Evolutionary conservation across 1,140 invertebrate genomes (phyloP).

Genomic region (Bombus fervidus): DNA sequence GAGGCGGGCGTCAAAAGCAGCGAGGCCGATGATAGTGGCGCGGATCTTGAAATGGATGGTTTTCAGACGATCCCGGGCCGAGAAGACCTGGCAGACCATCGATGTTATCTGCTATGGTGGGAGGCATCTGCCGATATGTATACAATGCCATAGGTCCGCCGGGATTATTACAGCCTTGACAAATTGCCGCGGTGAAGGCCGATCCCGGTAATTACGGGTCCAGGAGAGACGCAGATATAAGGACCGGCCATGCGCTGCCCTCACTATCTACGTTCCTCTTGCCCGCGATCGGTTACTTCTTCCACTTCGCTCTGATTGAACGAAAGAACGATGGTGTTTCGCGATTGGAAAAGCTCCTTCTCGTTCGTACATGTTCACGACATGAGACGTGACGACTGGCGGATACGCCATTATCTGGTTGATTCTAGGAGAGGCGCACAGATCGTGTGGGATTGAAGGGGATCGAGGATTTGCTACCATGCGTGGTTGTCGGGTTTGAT

Average conservation of each 20-base stretch:
- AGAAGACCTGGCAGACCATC: slow-evolving; percentile 57
- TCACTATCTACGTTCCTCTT: neutral
- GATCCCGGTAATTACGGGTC: slow-evolving; percentile 80
- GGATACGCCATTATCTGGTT: neutral
- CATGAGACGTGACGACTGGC: slow-evolving; percentile 22
- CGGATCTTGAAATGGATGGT: slow-evolving; percentile 73
- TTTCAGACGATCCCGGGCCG: slow-evolving; percentile 62
- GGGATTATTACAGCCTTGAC: slow-evolving; percentile 82
- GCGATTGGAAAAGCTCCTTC: slow-evolving; percentile 54
- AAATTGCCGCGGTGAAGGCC: slow-evolving; percentile 82
- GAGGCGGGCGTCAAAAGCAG: slow-evolving; percentile 74
- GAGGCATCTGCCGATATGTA: slow-evolving; percentile 77
- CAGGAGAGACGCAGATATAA: slow-evolving; percentile 65
- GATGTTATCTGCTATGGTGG: slow-evolving; percentile 75
- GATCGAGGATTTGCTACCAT: slow-evolving; percentile 18
- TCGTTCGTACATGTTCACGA: slow-evolving; percentile 27
- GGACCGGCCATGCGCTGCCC: slow-evolving; percentile 32
- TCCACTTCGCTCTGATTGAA: slow-evolving; percentile 41
- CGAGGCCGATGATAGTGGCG: slow-evolving; percentile 68
- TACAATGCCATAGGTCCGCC: slow-evolving; percentile 78
- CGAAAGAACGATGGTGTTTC: slow-evolving; percentile 25
- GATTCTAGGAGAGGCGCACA: neutral
- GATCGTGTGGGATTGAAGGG: neutral
- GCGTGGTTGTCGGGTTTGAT: neutral
- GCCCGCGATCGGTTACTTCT: slow-evolving; percentile 37